phyloP scores from a whole-genome alignment of 2,113 vertebrate genomes.

The Alethe diademata region DNA sequence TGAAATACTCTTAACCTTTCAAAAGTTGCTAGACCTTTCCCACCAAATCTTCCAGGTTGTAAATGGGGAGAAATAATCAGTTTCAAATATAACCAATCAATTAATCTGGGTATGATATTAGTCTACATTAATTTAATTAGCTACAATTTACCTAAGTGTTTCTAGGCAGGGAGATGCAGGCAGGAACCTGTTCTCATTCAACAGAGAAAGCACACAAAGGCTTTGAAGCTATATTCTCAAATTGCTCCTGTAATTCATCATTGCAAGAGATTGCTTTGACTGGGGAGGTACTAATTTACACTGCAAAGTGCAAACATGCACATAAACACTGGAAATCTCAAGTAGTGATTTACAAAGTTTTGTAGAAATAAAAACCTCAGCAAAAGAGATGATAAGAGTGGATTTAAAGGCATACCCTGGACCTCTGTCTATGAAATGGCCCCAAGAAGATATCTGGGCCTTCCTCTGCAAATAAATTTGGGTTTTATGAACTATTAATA shows the following conservation, averaged over 20 bases:
- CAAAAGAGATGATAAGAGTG: background rate
- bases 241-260: background rate
- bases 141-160: background rate
- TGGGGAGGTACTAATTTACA: background rate
- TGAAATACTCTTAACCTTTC: background rate
- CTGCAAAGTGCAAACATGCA: background rate
- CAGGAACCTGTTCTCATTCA: background rate
- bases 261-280: background rate
- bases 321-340: background rate
- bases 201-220: background rate
- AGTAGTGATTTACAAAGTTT: background rate
- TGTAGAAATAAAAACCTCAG: background rate
- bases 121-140: background rate
- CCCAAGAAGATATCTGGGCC: background rate
- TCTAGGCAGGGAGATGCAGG: background rate
- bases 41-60: background rate
- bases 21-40: background rate
- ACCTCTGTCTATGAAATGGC: background rate
- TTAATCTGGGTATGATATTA: background rate
- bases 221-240: background rate
- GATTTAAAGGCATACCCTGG: background rate
- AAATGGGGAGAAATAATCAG: background rate
- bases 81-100: background rate
- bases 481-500: background rate
- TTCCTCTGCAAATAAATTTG: slow-evolving; percentile 1